These are phyloP conservation scores for Tetropium fuscum DNA, from an alignment of 2,888 invertebrate genomes.

Conservation along the genomic window DNA sequence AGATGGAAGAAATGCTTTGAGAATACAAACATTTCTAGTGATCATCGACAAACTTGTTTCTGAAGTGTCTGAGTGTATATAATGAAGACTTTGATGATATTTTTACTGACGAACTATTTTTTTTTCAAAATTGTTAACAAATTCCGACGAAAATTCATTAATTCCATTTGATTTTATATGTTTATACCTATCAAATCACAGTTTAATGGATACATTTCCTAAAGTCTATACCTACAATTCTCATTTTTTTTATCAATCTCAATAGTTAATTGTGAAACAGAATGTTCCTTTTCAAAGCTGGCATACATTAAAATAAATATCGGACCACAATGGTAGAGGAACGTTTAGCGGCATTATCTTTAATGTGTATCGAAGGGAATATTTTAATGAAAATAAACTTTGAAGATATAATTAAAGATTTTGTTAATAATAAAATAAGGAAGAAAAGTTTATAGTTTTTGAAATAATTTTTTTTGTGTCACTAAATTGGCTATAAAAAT, in stretches of 20 bases:
- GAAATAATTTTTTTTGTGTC: background rate
- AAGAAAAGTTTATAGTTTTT: background rate
- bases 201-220: background rate
- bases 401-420: constrained; percentile 3
- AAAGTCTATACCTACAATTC: background rate
- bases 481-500: background rate
- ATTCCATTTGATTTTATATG: constrained; percentile 1
- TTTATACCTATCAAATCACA: background rate
- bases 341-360: background rate
- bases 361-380: constrained; percentile 1
- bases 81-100: background rate
- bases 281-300: constrained; percentile 5
- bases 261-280: constrained; percentile 3
- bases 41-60: background rate
- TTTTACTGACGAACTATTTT: constrained; percentile 1
- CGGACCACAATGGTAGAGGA: background rate
- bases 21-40: background rate
- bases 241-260: background rate
- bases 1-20: background rate
- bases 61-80: background rate
- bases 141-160: background rate
- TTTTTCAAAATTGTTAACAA: background rate
- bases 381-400: background rate
- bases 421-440: background rate
- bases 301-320: constrained; percentile 4